phyloP scores from a whole-genome alignment of 2,113 vertebrate genomes.

The Oreochromis niloticus region DNA sequence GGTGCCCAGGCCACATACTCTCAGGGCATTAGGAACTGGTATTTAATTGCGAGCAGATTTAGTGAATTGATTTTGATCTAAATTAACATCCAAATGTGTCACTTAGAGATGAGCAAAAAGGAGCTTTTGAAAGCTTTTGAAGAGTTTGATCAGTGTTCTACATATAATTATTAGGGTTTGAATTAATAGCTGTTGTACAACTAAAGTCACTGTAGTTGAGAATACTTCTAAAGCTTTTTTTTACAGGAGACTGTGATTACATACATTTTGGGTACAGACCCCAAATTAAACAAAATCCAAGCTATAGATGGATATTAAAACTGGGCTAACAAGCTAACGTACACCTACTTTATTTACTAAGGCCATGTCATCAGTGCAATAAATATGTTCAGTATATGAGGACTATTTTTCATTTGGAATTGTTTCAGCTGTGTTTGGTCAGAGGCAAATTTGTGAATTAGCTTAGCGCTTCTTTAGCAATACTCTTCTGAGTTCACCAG shows the following conservation, averaged over 20 bases:
- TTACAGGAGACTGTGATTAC: not conserved
- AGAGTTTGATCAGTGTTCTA: not conserved
- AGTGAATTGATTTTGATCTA: constrained; percentile 61
- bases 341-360: not conserved
- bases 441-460: not conserved
- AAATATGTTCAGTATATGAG: not conserved
- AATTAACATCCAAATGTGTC: constrained; percentile 19
- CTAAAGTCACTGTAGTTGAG: not conserved
- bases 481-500: not conserved
- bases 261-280: rapidly evolving
- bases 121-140: not conserved
- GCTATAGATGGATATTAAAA: not conserved
- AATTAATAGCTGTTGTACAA: not conserved
- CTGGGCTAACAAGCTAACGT: not conserved
- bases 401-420: not conserved
- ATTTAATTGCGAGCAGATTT: constrained; percentile 59
- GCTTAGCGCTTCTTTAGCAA: not conserved
- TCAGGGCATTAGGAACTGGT: constrained; percentile 41
- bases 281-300: not conserved
- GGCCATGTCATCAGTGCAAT: not conserved
- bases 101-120: constrained; percentile 25
- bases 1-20: constrained; percentile 38
- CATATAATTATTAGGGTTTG: not conserved
- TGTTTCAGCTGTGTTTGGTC: not conserved
- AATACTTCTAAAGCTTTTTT: not conserved